Base-by-base conservation (phyloP, 2,113 vertebrate genomes). In the Sardina pilchardus region DNA sequence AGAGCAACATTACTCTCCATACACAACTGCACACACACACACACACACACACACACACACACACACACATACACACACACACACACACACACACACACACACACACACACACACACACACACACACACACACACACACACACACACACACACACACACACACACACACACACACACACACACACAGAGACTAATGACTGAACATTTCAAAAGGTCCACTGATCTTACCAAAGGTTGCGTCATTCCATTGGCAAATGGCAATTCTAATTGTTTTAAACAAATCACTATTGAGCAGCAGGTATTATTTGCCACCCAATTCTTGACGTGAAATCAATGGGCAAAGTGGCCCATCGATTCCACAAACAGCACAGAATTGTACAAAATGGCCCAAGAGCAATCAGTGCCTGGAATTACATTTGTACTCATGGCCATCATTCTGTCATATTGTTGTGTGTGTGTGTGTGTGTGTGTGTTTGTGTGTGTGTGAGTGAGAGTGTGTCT, bases 251-350 rank as follows among this genome's bases (percentile, higher is more conserved):
- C 81, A 87, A 53, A 50, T 71, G 34, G 36, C n/a, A 44, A 85
- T 88, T 87, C 67, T 86, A 90, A 88, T 85, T 89, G 86, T 88
- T 89, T 85, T 87, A 86, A 83, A 89, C 81, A 87, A 88, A 89
- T 88, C 50, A 87, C 48, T 85, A 82, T 83, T 83, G 84, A 86
- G 47, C 86, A 71, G 47, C 78, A 26, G 17, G 47, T 81, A 82
- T 90, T 87, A 84, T 84, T 84, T 59, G 82, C 84, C 85, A 67
- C 83, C 47, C 50, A 89, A 83, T 47, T 43, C 82, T 80, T 71
- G 80, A 81, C 81, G 83, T n/a, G 71, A 80, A 87, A 90, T 89
- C 87, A 82, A 89, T 89, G 85, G 19, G 8, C 26, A 84, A 84
- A 89, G 75, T 53, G 71, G 48, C 78, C 82, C 85, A 84, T 87